Conservation (phyloP, 2,797 vertebrate genomes). For the Karalla daura region DNA sequence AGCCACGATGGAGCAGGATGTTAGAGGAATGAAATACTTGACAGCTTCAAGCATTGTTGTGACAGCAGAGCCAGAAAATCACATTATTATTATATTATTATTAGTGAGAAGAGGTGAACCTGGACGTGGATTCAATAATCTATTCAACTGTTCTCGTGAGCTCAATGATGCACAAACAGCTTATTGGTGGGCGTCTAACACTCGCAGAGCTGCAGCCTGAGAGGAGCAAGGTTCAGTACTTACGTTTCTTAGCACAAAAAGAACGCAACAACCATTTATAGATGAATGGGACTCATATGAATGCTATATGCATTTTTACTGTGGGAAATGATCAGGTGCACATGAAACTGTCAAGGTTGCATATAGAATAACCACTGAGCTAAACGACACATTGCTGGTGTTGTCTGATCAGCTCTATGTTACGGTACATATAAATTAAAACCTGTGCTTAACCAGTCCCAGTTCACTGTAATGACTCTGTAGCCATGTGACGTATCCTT, state of each 20-base stretch:
- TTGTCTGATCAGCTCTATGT: neutral
- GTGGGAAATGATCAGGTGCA: neutral
- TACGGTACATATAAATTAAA: neutral
- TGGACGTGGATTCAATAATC: neutral
- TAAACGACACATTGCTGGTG: neutral
- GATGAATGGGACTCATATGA: neutral
- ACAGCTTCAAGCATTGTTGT: neutral
- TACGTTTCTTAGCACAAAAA: conserved; percentile 20
- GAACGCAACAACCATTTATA: neutral
- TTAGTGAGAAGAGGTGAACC: conserved; percentile 3
- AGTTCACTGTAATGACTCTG: neutral
- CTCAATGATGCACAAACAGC: neutral
- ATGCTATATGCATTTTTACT: neutral
- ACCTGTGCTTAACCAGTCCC: neutral
- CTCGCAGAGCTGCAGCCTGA: conserved; percentile 1
- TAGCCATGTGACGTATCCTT: conserved; percentile 1
- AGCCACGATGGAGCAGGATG: neutral
- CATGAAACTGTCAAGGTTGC: neutral
- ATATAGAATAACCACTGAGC: neutral
- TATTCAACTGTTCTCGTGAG: neutral
- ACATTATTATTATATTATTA: neutral
- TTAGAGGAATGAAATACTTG: neutral
- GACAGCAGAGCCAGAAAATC: neutral
- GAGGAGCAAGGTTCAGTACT: conserved; percentile 8
- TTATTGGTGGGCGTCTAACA: conserved; percentile 20